Evolutionary conservation across 2,888 invertebrate genomes (phyloP), one percentile per base, ranked within the genome.

Genomic region (Phasia obesa): DNA sequence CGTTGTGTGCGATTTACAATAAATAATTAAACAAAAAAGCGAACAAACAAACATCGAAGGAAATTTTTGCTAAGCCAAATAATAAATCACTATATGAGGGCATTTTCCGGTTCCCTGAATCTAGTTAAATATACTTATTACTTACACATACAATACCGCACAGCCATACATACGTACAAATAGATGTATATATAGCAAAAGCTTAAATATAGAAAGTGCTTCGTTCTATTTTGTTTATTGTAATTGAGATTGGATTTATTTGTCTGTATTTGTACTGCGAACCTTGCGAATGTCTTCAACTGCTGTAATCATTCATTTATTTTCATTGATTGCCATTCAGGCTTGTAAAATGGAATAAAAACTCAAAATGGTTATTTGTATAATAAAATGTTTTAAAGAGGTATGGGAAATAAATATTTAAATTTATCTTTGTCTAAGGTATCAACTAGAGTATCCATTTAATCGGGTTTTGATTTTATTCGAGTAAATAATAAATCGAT

Each of bases 91-190:
- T 79, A 71, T 75, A 71, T 65, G 60, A 70, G 71, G 60, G 47
- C 55, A 55, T 38, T 76, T 79, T 83, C 83, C 83, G 83, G 67
- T 76, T 79, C 71, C 71, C 62, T 83, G 44, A 71, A 75, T 55
- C 49, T 73, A 51, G 27, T 64, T 64, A 38, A 42, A 67, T 42
- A 47, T n/a, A 35, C 35, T 9, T 11, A 35, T 35, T 35, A 35
- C 17, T 47, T 13, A 65, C 47, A 27, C 59, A 38, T 25, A 27
- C 55, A 55, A 13, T 19, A 11, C n/a, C 31, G 15, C 21, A 77
- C 9, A 35, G n/a, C n/a, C 23, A 42, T 25, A 49, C 7, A 11
- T 0, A 19, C 19, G 21, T 38, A 67, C n/a, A 9, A 3, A 15
- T 15, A 31, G 9, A 51, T 0, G n/a, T 27, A 11, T 9, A 6